A percentile compares a stretch with the other conserved stretches of the same genome.
Evolutionary conservation across 2,113 vertebrate species (phyloP).

Genomic region (Myrmophylax atrothorax): DNA sequence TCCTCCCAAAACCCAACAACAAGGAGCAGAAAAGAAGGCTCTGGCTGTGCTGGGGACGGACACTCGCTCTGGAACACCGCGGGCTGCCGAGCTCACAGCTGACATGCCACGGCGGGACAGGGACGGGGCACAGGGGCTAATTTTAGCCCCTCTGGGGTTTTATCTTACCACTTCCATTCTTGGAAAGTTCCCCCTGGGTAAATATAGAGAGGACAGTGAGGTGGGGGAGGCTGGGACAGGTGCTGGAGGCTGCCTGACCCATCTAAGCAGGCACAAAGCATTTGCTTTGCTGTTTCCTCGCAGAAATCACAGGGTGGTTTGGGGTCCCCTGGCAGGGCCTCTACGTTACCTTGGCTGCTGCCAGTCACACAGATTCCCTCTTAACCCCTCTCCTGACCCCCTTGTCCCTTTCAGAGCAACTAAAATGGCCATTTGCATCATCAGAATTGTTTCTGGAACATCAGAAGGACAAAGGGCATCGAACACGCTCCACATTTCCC

Average conservation of each 20-base stretch:
- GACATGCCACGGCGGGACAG: background rate
- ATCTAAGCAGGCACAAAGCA: background rate
- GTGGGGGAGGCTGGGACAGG: conserved; percentile 54
- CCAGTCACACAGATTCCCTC: background rate
- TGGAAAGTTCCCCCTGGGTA: conserved; percentile 80
- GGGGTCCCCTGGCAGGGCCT: background rate
- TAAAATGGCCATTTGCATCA: background rate
- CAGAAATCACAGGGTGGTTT: fast-evolving
- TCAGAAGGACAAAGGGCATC: background rate
- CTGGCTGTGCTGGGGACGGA: background rate
- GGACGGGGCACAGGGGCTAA: conserved; percentile 69
- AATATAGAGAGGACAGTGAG: conserved; percentile 82
- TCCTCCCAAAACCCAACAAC: background rate
- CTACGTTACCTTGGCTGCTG: fast-evolving
- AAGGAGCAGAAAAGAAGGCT: background rate
- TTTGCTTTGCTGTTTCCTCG: fast-evolving
- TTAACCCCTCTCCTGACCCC: fast-evolving
- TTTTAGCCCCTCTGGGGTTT: conserved; percentile 83
- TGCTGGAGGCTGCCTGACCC: conserved; percentile 47
- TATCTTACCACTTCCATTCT: conserved; percentile 90
- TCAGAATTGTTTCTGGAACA: background rate
- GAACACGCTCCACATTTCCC: fast-evolving
- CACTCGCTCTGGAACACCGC: background rate
- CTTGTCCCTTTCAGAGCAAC: background rate
- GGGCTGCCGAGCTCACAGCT: background rate